Evolutionary conservation across 2,888 invertebrate genomes (phyloP).

Genomic region (Dolomedes plantarius): DNA sequence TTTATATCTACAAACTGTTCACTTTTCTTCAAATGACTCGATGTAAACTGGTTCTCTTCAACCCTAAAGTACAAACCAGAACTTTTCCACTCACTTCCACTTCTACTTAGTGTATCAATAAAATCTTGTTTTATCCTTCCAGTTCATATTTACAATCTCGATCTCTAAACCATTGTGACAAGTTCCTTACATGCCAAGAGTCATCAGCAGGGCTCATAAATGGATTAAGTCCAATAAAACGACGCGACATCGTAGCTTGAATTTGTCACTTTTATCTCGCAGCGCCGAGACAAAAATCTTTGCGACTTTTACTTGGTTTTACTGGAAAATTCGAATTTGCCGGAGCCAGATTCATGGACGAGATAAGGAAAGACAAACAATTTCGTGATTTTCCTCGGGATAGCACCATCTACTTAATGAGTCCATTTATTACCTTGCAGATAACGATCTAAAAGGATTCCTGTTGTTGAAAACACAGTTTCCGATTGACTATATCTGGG

Average conservation of each 20-base stretch:
- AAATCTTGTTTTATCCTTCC: too few species aligned
- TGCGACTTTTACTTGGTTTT: constrained; percentile 5
- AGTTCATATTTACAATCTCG: not conserved
- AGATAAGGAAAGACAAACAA: constrained; percentile 5
- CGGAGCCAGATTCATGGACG: constrained; percentile 37
- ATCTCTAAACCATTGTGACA: constrained; percentile 39
- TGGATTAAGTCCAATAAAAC: constrained; percentile 57
- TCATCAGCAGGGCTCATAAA: constrained; percentile 32
- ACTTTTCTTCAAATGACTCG: too few species aligned
- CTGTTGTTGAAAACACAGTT: not conserved
- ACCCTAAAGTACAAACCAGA: too few species aligned
- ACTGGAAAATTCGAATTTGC: not conserved
- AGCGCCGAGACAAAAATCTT: constrained; percentile 45
- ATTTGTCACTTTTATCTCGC: constrained; percentile 64
- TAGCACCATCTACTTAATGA: not conserved
- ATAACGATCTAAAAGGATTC: too few species aligned
- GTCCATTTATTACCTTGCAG: too few species aligned
- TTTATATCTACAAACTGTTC: too few species aligned
- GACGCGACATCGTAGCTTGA: constrained; percentile 31
- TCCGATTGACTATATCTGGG: not conserved
- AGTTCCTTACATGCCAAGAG: not conserved
- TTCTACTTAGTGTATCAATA: too few species aligned
- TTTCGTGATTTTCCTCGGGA: not conserved
- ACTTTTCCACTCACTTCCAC: too few species aligned
- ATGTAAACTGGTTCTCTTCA: too few species aligned